These are phyloP conservation scores for Burhinus oedicnemus DNA, from an alignment of 2,113 vertebrate species.

Conservation along the genomic window DNA sequence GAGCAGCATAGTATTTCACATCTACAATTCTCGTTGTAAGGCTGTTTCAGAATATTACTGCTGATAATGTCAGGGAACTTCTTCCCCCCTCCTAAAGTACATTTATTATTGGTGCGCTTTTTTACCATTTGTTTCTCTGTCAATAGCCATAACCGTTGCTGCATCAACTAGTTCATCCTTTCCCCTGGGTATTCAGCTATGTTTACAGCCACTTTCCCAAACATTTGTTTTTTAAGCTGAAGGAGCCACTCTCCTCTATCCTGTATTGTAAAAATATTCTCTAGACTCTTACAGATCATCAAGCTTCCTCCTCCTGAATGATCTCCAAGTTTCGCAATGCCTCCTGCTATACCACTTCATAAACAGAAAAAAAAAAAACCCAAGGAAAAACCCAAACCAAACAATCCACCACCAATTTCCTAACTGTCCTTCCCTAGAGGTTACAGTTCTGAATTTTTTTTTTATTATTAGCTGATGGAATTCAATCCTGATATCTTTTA, in stretches of 20 bases:
- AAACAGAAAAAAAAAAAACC: not conserved
- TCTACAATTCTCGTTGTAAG: not conserved
- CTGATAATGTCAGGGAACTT: not conserved
- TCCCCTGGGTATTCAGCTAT: not conserved
- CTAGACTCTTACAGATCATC: not conserved
- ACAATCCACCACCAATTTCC: not conserved
- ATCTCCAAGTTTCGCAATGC: not conserved
- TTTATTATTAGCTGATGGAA: not conserved
- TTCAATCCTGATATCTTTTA: not conserved
- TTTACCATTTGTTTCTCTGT: not conserved
- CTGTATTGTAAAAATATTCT: not conserved
- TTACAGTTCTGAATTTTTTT: not conserved
- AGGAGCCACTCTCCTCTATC: not conserved
- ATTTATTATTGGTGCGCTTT: not conserved
- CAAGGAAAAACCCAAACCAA: rapidly evolving
- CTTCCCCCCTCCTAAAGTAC: rapidly evolving
- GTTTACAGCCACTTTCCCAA: not conserved
- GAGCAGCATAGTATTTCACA: not conserved
- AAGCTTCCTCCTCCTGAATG: too few species aligned
- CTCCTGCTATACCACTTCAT: not conserved
- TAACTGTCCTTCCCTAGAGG: not conserved
- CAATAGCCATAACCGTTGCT: not conserved
- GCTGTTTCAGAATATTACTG: not conserved
- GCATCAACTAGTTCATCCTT: not conserved
- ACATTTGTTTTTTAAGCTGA: not conserved